These are phyloP conservation scores for Macaria liturata DNA, from an alignment of 2,888 invertebrate genomes.

Conservation along the genomic window DNA sequence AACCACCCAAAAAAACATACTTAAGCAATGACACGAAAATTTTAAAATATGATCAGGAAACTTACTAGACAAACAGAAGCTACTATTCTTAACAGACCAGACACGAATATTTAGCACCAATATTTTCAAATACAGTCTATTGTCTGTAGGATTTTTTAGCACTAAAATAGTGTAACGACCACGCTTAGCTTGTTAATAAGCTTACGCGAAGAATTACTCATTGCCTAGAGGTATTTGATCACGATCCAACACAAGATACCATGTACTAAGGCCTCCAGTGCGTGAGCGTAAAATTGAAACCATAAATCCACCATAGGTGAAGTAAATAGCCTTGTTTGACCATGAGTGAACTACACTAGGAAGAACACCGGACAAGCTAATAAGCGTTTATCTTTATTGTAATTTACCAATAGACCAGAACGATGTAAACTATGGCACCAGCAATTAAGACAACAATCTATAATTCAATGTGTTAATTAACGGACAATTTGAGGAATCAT, in stretches of 20 bases:
- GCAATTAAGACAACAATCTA: no score
- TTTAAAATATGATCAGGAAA: no score
- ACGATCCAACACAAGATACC: constrained; percentile 15
- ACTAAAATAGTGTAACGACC: constrained; percentile 20
- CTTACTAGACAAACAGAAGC: no score
- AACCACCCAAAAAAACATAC: no score
- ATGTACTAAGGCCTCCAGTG: constrained; percentile 16
- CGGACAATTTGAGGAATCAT: no score
- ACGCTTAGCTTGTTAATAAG: constrained; percentile 29
- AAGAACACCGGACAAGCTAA: constrained; percentile 17
- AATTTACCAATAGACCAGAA: constrained; percentile 28
- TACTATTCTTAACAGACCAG: no score
- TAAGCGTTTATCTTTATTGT: constrained; percentile 15
- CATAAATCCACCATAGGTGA: constrained; percentile 24
- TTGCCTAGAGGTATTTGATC: constrained; percentile 22
- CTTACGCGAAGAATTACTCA: constrained; percentile 27
- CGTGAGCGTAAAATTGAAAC: constrained; percentile 32
- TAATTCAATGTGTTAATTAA: no score
- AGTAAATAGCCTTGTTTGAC: constrained; percentile 22
- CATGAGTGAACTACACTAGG: constrained; percentile 19
- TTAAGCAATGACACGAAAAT: no score
- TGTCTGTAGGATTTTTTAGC: constrained; percentile 21
- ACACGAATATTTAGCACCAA: constrained; percentile 11
- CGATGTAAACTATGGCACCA: constrained; percentile 3
- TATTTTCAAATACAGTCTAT: constrained; percentile 12